A percentile compares a stretch with the other conserved stretches of the same genome.
Evolutionary conservation across 2,888 invertebrate genomes (phyloP).

Genomic region (Acleris sparsana): DNA sequence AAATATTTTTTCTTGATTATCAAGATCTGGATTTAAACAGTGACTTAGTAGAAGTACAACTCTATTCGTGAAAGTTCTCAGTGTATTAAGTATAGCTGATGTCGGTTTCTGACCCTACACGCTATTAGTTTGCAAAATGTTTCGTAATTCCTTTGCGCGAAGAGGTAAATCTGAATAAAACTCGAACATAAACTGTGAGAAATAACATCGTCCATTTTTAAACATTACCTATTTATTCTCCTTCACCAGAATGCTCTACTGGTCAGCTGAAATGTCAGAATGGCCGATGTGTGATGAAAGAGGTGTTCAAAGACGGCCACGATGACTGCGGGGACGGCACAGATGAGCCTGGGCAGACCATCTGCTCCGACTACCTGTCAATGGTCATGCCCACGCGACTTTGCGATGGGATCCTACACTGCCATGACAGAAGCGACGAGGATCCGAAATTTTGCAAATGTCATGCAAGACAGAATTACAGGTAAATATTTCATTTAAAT

Average conservation of each 20-base stretch:
- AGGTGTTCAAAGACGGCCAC: conserved; percentile 86
- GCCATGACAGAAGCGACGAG: conserved; percentile 91
- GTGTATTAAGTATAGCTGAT: too few species aligned
- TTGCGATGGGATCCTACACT: conserved; percentile 91
- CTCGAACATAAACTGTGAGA: too few species aligned
- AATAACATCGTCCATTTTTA: too few species aligned
- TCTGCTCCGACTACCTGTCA: conserved; percentile 86
- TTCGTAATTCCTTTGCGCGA: too few species aligned
- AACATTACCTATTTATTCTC: too few species aligned
- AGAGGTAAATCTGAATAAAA: too few species aligned
- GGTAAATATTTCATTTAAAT: conserved; percentile 50
- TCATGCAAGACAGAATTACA: conserved; percentile 63
- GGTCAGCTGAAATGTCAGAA: conserved; percentile 87
- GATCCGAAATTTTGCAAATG: conserved; percentile 86
- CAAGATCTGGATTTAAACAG: too few species aligned
- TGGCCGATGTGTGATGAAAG: conserved; percentile 87
- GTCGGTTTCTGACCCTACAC: too few species aligned
- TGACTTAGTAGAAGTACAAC: too few species aligned
- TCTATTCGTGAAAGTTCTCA: too few species aligned
- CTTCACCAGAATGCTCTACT: conserved; percentile 83
- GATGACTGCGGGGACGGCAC: conserved; percentile 88
- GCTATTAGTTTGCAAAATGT: too few species aligned
- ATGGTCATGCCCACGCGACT: conserved; percentile 87
- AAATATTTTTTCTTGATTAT: too few species aligned
- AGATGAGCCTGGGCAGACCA: conserved; percentile 86